Evolutionary conservation across 2,888 invertebrate species (phyloP), one percentile per base, ranked within the genome.

Genomic region (Ditylenchus weischeri): DNA sequence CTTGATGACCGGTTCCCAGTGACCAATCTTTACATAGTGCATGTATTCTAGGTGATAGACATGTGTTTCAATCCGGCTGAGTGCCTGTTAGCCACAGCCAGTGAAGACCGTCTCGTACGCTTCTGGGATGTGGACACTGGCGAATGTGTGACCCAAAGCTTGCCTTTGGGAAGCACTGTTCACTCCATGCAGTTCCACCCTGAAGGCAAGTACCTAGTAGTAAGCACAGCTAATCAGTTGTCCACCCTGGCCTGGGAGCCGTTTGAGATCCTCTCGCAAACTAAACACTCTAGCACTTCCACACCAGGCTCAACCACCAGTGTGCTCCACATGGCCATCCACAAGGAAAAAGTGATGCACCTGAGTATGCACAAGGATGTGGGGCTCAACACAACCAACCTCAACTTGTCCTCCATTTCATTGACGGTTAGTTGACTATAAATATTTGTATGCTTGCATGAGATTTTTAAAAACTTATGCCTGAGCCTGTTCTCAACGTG

Each of bases 71-170:
- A 76, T 57, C 73, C 73, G 19, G 51, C 62, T 1, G 76, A 73
- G 57, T 73, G 65, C 49, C 43, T 76, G 15, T 47, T 73, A 21
- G 73, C 66, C 18, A 74, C 69, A 13, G 59, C 63, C 29, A 57
- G 62, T 51, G 67, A 69, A 29, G 73, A 73, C 61, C 62, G 67
- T 19, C 47, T 74, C n/a, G 68, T 76, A 35, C 62, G 75, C 3
- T 76, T 73, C 36, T 76, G 69, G 70, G 73, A 73, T 54, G 63
- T 73, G 13, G 73, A 73, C 36, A 76, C 73, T 11, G 68, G 64
- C 2, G 73, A 73, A 43, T 73, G 73, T 50, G 63, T 73, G 15
- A 63, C 73, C 4, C 73, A 73, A 58, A 57, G 64, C 29, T 59
- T 76, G 5, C 64, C 76, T 15, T 60, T 75, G 8, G 73, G 66